Percentiles rank a stretch among this genome's conserved stretches.
Conservation (phyloP, 2,797 vertebrate species). For the Triplophysa bombifrons region DNA sequence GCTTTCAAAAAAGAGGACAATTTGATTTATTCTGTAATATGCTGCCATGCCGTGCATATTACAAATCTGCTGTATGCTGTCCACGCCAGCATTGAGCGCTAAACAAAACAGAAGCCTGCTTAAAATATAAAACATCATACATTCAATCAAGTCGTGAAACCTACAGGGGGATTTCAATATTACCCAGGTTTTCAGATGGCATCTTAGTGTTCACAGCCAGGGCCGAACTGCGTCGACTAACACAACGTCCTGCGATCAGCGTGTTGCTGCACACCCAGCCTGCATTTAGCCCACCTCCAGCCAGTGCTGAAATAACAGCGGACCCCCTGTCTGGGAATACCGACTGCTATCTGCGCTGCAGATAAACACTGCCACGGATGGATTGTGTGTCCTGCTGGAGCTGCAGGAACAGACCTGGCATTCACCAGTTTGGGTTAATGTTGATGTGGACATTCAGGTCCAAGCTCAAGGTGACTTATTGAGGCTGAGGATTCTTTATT, state of each 20-base stretch:
- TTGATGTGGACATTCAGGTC: neutral
- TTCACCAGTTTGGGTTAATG: neutral
- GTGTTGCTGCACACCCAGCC: conserved; percentile 23
- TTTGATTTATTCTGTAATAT: conserved; percentile 66
- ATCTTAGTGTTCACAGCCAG: conserved; percentile 50
- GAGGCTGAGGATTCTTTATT: neutral
- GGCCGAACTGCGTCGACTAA: conserved; percentile 15
- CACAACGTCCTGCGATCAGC: conserved; percentile 27
- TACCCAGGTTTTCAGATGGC: conserved; percentile 59
- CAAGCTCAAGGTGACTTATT: conserved; percentile 6
- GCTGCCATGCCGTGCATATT: conserved; percentile 36
- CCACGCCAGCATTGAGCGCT: conserved; percentile 56
- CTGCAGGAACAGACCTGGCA: neutral
- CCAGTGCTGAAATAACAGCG: conserved; percentile 18
- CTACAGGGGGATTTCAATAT: conserved; percentile 50
- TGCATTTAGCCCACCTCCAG: conserved; percentile 21
- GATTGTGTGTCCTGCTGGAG: conserved; percentile 3
- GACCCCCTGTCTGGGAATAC: conserved; percentile 3
- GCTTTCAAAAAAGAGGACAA: conserved; percentile 57
- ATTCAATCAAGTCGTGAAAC: neutral
- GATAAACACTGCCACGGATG: conserved; percentile 22
- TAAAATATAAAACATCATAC: neutral
- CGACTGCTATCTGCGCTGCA: conserved; percentile 4
- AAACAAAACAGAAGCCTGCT: conserved; percentile 51
- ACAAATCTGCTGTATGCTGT: conserved; percentile 43